These are phyloP conservation scores for Aphidius ervi DNA, from an alignment of 1,140 invertebrate genomes.

Conservation along the genomic window DNA sequence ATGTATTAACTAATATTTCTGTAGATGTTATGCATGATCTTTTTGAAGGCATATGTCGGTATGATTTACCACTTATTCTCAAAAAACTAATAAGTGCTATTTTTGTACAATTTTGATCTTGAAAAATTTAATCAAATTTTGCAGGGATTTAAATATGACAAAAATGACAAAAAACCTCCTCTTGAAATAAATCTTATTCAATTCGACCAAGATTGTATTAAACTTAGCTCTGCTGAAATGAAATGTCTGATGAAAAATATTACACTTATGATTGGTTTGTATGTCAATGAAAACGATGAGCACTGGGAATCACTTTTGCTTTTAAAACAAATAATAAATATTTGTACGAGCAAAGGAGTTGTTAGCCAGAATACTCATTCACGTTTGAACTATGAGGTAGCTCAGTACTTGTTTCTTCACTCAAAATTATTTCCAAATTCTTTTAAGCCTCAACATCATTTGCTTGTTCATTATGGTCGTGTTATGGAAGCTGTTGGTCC, in stretches of 20 bases:
- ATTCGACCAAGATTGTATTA: too few species aligned
- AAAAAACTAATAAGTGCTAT: neutral
- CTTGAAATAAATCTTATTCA: neutral
- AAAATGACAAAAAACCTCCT: slow-evolving; percentile 5
- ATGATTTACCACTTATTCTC: neutral
- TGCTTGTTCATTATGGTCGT: slow-evolving; percentile 9
- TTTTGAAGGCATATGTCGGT: slow-evolving; percentile 12
- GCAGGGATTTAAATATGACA: neutral
- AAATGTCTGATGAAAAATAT: too few species aligned
- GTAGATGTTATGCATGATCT: slow-evolving; percentile 12
- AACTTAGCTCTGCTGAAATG: too few species aligned
- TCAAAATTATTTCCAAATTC: neutral
- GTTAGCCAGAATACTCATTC: neutral
- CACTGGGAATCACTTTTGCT: neutral
- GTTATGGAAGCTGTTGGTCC: slow-evolving; percentile 9
- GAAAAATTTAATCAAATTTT: slow-evolving; percentile 4
- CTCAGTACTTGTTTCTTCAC: neutral
- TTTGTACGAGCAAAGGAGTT: slow-evolving; percentile 7
- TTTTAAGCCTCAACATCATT: slow-evolving; percentile 17
- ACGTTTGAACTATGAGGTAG: neutral
- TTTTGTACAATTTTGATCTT: slow-evolving; percentile 1
- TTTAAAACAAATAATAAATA: slow-evolving; percentile 6
- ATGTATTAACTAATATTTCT: neutral
- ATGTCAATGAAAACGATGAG: too few species aligned
- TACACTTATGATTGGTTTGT: too few species aligned